Conservation (phyloP, 37 sponge, comb jelly and placozoan genomes). For the Cliona cf. orientalis region DNA sequence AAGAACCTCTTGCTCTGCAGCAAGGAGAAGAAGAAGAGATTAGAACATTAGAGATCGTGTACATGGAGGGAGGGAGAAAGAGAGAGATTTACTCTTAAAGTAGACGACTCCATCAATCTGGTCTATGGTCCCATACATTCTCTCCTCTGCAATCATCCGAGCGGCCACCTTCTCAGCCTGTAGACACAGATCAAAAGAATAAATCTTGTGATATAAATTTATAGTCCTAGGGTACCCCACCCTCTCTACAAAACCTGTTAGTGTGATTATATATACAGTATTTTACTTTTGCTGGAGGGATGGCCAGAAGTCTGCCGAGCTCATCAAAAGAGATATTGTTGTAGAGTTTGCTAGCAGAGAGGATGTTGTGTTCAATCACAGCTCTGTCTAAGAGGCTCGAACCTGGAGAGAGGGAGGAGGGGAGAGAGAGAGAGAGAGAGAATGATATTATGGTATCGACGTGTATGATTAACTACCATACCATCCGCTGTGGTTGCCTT, state of each 20-base stretch:
- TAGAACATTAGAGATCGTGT: neutral
- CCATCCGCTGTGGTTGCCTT: conserved; percentile 90
- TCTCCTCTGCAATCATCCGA: conserved; percentile 92
- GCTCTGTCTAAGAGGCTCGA: conserved; percentile 91
- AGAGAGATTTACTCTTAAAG: conserved; percentile 66
- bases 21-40: neutral
- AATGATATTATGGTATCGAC: neutral
- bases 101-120: conserved; percentile 87
- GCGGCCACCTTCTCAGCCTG: conserved; percentile 97
- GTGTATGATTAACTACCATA: neutral
- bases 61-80: too few relatives aligned
- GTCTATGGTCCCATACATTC: conserved; percentile 94
- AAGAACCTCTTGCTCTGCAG: conserved; percentile 60
- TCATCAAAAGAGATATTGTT: conserved; percentile 93
- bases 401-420: conserved; percentile 9
- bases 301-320: conserved; percentile 86
- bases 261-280: neutral
- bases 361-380: conserved; percentile 95
- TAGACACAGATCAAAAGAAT: neutral
- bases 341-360: conserved; percentile 96
- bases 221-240: neutral
- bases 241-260: neutral
- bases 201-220: neutral
- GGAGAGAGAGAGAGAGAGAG: neutral
- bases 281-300: conserved; percentile 81